A percentile compares a stretch with the other conserved stretches of the same genome.
Conservation (phyloP, 2,888 invertebrate species). For the Eupithecia exiguata region DNA sequence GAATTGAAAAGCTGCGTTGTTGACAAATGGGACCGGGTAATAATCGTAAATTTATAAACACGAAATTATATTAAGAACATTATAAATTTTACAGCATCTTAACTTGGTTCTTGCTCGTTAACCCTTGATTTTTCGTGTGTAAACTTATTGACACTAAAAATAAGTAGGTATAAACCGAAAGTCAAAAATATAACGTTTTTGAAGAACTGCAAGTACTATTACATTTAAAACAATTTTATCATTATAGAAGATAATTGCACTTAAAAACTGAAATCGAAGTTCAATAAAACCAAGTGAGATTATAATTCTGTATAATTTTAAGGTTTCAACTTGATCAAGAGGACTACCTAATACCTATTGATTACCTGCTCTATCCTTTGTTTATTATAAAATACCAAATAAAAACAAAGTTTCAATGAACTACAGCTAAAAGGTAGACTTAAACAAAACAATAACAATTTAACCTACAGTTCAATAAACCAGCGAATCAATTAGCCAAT, state of each 20-base stretch:
- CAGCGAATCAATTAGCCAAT: constrained; percentile 18
- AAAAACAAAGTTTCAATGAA: not conserved
- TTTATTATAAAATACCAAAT: not conserved
- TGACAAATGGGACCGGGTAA: constrained; percentile 4
- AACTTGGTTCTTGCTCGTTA: not conserved
- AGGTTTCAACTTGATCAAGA: not conserved
- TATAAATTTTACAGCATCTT: not conserved
- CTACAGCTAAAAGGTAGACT: not conserved
- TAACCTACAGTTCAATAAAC: constrained; percentile 28
- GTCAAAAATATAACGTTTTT: too few relatives aligned
- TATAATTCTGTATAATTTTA: not conserved
- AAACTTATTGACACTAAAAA: not conserved
- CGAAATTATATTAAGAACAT: not conserved
- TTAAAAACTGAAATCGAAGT: too few relatives aligned
- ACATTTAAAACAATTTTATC: too few relatives aligned
- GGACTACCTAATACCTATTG: not conserved
- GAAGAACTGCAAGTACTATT: too few relatives aligned
- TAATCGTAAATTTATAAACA: constrained; percentile 6
- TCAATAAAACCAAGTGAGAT: too few relatives aligned
- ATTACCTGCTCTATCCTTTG: too few relatives aligned
- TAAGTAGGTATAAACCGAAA: not conserved
- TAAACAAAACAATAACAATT: constrained; percentile 9
- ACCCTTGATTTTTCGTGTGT: not conserved
- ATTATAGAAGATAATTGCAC: too few relatives aligned
- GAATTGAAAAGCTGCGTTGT: constrained; percentile 15